phyloP scores from a whole-genome alignment of 1,140 invertebrate genomes.

The Drosophila seguyi region DNA sequence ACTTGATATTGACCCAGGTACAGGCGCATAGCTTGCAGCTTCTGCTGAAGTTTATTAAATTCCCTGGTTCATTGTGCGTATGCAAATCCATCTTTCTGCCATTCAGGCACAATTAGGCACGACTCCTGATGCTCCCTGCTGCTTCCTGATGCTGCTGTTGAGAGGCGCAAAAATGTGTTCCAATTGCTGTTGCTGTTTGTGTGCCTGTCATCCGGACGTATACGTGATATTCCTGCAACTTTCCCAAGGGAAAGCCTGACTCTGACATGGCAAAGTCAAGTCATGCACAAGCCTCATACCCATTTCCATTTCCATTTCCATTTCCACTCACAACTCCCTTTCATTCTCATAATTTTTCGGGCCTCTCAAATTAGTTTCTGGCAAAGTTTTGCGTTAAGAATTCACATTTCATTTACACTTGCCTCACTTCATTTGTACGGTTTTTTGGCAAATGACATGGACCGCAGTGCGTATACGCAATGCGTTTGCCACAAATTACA shows the following conservation, averaged over 20 bases:
- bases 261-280: conserved; percentile 7
- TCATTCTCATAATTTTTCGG: conserved; percentile 1
- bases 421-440: background rate
- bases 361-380: conserved; percentile 11
- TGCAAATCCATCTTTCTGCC: conserved; percentile 8
- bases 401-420: conserved; percentile 23
- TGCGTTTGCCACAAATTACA: conserved; percentile 3
- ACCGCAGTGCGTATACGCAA: conserved; percentile 25
- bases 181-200: background rate
- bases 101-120: conserved; percentile 20
- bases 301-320: background rate
- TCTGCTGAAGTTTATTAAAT: conserved; percentile 26
- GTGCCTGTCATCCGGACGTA: conserved; percentile 17
- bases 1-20: conserved; percentile 3
- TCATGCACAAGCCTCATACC: conserved; percentile 4
- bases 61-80: conserved; percentile 19
- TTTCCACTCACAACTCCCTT: background rate
- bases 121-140: background rate
- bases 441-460: conserved; percentile 12
- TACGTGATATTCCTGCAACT: conserved; percentile 15
- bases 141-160: background rate
- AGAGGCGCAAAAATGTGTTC: conserved; percentile 5
- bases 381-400: conserved; percentile 22
- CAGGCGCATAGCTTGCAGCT: background rate
- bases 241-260: background rate